Evolutionary conservation across 2,113 vertebrate genomes (phyloP).

Genomic region (Syrmaticus mikado): DNA sequence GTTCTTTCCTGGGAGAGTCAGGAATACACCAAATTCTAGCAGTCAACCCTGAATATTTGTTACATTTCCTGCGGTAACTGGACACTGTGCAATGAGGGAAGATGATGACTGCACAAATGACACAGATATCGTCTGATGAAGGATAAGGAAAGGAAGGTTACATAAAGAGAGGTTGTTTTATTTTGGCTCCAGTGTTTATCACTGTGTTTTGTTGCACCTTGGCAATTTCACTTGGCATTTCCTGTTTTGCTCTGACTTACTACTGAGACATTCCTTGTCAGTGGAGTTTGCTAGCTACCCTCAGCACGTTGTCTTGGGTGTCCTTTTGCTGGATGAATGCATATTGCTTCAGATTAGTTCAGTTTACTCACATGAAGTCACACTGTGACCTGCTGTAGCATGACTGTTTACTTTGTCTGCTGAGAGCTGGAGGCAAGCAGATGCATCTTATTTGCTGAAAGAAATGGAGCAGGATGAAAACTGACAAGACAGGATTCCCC

Average conservation of each 20-base stretch:
- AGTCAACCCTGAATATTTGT: background rate
- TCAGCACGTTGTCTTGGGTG: background rate
- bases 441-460: constrained; percentile 58
- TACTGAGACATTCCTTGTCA: background rate
- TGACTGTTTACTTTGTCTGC: constrained; percentile 51
- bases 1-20: background rate
- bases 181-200: background rate
- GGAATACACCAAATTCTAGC: background rate
- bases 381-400: constrained; percentile 18
- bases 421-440: constrained; percentile 47
- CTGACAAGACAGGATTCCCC: constrained; percentile 44
- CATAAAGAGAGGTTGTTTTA: background rate
- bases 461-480: constrained; percentile 53
- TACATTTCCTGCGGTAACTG: background rate
- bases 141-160: background rate
- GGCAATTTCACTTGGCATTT: background rate
- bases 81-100: background rate
- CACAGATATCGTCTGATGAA: background rate
- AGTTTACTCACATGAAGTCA: background rate
- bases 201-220: background rate
- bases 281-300: background rate
- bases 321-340: background rate
- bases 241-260: background rate
- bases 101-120: background rate
- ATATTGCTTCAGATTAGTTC: background rate